phyloP scores from a whole-genome alignment of 2,797 vertebrate species.

The Mormyrus proboscirostris region DNA sequence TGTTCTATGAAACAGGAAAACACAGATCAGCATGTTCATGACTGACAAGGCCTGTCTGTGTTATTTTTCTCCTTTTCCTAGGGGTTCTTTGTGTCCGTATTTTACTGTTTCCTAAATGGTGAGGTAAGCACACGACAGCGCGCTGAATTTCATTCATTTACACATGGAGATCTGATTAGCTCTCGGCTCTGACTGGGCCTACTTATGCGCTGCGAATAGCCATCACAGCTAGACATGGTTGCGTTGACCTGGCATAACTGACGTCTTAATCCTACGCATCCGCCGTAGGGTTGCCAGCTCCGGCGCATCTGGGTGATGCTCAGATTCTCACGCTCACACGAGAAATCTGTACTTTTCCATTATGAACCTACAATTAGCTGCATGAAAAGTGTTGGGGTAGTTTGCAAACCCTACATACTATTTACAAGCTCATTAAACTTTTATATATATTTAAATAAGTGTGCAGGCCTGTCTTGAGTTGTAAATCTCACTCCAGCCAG shows the following conservation, averaged over 20 bases:
- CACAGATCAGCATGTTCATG: not conserved
- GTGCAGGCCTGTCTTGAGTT: not conserved
- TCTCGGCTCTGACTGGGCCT: not conserved
- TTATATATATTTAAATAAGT: not conserved
- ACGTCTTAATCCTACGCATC: not conserved
- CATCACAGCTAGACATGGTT: not conserved
- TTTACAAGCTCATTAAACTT: not conserved
- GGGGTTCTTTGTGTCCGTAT: slow-evolving; percentile 97
- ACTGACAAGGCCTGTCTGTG: not conserved
- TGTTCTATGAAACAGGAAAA: not conserved
- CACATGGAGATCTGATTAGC: not conserved
- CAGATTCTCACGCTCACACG: not conserved
- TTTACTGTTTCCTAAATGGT: slow-evolving; percentile 98
- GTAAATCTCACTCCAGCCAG: not conserved
- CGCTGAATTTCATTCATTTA: slow-evolving; percentile 23
- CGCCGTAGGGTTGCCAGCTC: not conserved
- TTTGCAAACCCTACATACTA: not conserved
- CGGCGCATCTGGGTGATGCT: not conserved
- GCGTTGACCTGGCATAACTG: not conserved
- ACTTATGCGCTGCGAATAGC: not conserved
- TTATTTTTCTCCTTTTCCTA: slow-evolving; percentile 38
- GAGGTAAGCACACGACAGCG: slow-evolving; percentile 72
- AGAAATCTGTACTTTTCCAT: not conserved
- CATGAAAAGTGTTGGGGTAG: not conserved
- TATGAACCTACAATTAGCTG: not conserved